A percentile compares a stretch with the other conserved stretches of the same genome.
Conservation (phyloP, 2,797 vertebrate species). For the Falco novaeseelandiae region DNA sequence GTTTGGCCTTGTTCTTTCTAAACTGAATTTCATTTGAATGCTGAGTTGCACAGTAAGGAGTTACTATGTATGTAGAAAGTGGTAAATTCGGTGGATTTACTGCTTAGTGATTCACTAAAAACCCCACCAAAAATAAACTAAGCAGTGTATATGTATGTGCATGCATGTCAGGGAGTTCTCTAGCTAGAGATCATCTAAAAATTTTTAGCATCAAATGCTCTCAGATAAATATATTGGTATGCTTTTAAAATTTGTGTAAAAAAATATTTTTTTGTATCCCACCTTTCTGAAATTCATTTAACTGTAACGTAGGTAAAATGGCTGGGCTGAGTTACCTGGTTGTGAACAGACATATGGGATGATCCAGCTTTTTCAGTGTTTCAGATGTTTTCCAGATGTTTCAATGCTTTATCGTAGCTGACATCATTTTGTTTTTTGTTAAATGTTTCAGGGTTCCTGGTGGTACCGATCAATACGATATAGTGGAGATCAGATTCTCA, state of each 20-base stretch:
- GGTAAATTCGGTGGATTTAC: background rate
- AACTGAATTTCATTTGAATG: background rate
- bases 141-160: background rate
- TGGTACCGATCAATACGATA: constrained; percentile 99
- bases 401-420: background rate
- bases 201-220: background rate
- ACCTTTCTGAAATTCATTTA: background rate
- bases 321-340: background rate
- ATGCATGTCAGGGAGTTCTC: background rate
- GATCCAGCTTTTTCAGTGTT: background rate
- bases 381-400: background rate
- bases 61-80: background rate
- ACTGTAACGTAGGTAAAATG: background rate
- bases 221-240: background rate
- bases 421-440: background rate
- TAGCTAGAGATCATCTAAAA: background rate
- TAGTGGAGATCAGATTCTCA: constrained; percentile 98
- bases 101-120: background rate
- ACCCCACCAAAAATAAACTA: background rate
- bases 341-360: background rate
- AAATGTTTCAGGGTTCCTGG: constrained; percentile 91
- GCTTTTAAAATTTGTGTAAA: background rate
- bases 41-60: background rate
- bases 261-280: background rate
- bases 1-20: background rate